phyloP scores from a whole-genome alignment of 2,797 vertebrate genomes.

The Peromyscus eremicus region DNA sequence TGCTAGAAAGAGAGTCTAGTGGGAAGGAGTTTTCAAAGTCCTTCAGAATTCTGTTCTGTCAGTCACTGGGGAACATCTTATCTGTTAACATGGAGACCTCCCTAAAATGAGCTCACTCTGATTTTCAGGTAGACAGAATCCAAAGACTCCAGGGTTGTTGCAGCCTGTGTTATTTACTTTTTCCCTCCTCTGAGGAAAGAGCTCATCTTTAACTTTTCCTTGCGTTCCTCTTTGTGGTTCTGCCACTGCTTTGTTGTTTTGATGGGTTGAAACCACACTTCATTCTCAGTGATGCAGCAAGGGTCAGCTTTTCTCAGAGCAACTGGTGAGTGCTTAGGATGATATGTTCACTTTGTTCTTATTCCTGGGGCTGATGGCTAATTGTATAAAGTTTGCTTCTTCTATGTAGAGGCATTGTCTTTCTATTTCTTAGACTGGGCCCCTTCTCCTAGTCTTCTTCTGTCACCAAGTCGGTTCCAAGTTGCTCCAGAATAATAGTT shows the following conservation, averaged over 20 bases:
- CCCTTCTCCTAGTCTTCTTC: neutral
- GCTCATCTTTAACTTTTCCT: constrained; percentile 62
- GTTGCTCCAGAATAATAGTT: neutral
- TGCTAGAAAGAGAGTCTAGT: neutral
- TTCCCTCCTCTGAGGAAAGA: neutral
- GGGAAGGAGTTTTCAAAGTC: constrained; percentile 25
- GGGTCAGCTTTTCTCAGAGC: constrained; percentile 65
- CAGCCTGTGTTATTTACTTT: neutral
- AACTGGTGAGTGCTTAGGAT: constrained; percentile 51
- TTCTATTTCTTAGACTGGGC: neutral
- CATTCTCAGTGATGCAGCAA: constrained; percentile 71
- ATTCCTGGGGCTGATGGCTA: neutral
- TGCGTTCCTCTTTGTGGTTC: constrained; percentile 63
- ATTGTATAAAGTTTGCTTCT: neutral
- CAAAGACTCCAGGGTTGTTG: neutral
- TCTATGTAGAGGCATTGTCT: neutral
- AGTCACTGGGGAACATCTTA: neutral
- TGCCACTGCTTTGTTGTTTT: constrained; percentile 61
- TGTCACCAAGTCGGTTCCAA: neutral
- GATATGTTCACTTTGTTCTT: constrained; percentile 40
- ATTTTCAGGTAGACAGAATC: neutral
- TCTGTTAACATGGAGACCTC: constrained; percentile 9
- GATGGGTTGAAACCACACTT: constrained; percentile 7
- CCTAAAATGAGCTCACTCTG: neutral
- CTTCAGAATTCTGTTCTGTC: constrained; percentile 2